Conservation (phyloP, 2,797 vertebrate species). For the Synaphobranchus kaupii region DNA sequence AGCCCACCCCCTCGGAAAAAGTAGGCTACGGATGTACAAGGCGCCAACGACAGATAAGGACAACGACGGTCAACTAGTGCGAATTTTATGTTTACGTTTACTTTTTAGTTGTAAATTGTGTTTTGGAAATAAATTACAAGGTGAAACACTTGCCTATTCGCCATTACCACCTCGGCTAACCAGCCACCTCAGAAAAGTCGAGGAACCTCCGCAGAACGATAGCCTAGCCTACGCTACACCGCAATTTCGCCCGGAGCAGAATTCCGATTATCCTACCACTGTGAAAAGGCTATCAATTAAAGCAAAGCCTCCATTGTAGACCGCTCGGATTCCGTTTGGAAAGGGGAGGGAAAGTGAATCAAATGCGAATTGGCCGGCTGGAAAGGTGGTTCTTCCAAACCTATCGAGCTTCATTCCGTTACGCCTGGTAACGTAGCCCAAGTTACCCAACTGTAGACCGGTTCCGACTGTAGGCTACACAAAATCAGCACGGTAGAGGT, state of each 20-base stretch:
- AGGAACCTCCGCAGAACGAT: constrained; percentile 3
- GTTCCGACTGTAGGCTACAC: background rate
- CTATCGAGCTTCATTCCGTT: background rate
- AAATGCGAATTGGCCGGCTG: background rate
- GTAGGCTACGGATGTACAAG: constrained; percentile 15
- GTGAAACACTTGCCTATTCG: background rate
- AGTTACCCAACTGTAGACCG: background rate
- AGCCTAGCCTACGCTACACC: background rate
- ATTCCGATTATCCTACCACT: background rate
- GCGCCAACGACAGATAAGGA: background rate
- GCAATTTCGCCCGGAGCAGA: constrained; percentile 23
- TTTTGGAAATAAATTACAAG: background rate
- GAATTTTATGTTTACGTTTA: background rate
- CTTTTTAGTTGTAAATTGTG: background rate
- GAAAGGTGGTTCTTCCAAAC: constrained; percentile 5
- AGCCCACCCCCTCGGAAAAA: constrained; percentile 12
- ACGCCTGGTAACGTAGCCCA: background rate
- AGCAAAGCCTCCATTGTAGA: background rate
- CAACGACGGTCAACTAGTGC: background rate
- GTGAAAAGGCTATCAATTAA: background rate
- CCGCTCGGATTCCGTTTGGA: background rate
- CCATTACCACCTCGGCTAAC: background rate
- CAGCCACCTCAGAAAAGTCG: background rate
- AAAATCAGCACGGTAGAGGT: background rate
- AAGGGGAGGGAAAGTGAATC: background rate